Evolutionary conservation across 2,888 invertebrate genomes (phyloP).

Genomic region (Apotomis betuletana): DNA sequence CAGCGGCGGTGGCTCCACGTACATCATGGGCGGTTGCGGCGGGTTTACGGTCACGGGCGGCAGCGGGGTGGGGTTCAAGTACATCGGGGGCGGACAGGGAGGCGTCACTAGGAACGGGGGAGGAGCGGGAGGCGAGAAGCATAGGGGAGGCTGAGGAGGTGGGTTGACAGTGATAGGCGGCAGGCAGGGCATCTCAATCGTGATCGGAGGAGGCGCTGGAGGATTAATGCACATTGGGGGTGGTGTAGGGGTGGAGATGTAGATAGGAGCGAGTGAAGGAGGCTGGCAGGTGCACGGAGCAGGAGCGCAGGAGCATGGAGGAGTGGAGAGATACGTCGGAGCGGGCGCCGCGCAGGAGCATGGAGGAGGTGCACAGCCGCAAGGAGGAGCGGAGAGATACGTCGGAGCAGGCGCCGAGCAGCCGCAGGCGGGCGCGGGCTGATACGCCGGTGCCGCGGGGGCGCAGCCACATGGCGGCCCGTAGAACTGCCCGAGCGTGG

Average conservation of each 20-base stretch:
- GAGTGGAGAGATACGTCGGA: slow-evolving; percentile 43
- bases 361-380: slow-evolving; percentile 48
- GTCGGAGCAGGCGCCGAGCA: slow-evolving; percentile 44
- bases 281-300: slow-evolving; percentile 49
- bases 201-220: slow-evolving; percentile 60
- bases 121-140: slow-evolving; percentile 59
- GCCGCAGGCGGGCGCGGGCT: slow-evolving; percentile 44
- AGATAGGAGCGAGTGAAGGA: slow-evolving; percentile 54
- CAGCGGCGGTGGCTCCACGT: slow-evolving; percentile 50
- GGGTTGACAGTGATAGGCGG: slow-evolving; percentile 65
- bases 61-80: slow-evolving; percentile 61
- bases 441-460: slow-evolving; percentile 45
- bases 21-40: slow-evolving; percentile 58
- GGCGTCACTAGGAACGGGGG: slow-evolving; percentile 51
- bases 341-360: slow-evolving; percentile 47
- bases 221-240: slow-evolving; percentile 61
- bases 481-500: slow-evolving; percentile 66
- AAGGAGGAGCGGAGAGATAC: slow-evolving; percentile 46
- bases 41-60: slow-evolving; percentile 69
- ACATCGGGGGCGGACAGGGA: slow-evolving; percentile 61
- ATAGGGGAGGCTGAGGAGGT: slow-evolving; percentile 60
- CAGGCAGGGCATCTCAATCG: slow-evolving; percentile 61
- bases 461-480: slow-evolving; percentile 43
- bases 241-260: slow-evolving; percentile 66
- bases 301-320: slow-evolving; percentile 44